These are phyloP conservation scores for Coracias cyanogaster DNA, from an alignment of 2,797 vertebrate genomes.

Conservation along the genomic window DNA sequence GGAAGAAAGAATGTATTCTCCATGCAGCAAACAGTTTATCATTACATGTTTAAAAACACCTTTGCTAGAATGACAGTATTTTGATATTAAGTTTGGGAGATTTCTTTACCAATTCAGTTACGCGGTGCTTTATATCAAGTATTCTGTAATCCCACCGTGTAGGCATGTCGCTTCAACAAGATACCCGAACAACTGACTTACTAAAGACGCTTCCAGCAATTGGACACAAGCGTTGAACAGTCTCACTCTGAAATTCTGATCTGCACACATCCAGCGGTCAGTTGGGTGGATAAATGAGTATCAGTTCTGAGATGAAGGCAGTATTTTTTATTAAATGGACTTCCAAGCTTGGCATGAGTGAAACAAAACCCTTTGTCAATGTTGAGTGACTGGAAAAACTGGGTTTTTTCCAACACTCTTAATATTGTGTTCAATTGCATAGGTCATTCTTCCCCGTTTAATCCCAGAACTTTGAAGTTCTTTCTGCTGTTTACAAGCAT, in stretches of 20 bases:
- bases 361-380: background rate
- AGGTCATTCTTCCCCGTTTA: background rate
- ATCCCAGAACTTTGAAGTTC: background rate
- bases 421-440: background rate
- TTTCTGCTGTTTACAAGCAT: background rate
- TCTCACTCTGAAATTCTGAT: background rate
- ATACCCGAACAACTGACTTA: background rate
- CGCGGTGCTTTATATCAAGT: background rate
- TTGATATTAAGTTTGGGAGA: background rate
- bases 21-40: background rate
- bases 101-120: background rate
- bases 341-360: background rate
- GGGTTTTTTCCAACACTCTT: background rate
- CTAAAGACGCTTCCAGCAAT: background rate
- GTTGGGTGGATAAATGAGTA: background rate
- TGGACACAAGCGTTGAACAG: background rate
- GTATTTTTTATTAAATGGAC: background rate
- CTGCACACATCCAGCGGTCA: background rate
- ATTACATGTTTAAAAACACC: background rate
- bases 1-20: background rate
- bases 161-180: background rate
- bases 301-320: background rate
- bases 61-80: background rate
- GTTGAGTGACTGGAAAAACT: background rate
- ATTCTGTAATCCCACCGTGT: no score